These are phyloP conservation scores for Euschistus heros DNA, from an alignment of 1,140 invertebrate genomes.

Conservation along the genomic window DNA sequence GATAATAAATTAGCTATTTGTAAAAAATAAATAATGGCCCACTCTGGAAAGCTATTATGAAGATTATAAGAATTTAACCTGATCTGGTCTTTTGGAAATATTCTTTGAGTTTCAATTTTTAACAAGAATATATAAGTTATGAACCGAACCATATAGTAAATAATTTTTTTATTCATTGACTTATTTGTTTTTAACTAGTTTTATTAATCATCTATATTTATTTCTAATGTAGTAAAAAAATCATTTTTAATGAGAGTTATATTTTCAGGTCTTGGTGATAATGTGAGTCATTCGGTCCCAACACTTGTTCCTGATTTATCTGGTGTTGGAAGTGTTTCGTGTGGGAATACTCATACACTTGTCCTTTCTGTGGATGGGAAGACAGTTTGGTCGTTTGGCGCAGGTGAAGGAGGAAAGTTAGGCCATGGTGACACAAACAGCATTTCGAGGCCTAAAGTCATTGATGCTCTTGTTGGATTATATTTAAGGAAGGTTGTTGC, in stretches of 20 bases:
- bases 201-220: not conserved
- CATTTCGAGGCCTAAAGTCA: conserved; percentile 46
- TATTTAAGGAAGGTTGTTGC: conserved; percentile 48
- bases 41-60: too few species aligned
- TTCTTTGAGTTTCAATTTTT: too few species aligned
- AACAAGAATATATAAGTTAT: too few species aligned
- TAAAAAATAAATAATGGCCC: too few species aligned
- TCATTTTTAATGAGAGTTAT: not conserved
- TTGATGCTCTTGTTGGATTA: conserved; percentile 50
- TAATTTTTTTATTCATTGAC: too few species aligned
- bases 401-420: conserved; percentile 48
- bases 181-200: not conserved
- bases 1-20: too few species aligned
- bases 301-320: conserved; percentile 46
- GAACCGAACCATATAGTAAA: too few species aligned
- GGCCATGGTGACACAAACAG: conserved; percentile 48
- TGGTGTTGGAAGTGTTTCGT: conserved; percentile 48
- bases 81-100: too few species aligned
- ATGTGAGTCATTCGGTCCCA: conserved; percentile 42
- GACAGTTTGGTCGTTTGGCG: conserved; percentile 55
- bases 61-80: too few species aligned
- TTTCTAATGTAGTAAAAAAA: not conserved
- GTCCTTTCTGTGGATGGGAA: conserved; percentile 49
- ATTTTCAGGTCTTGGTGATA: conserved; percentile 43
- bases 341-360: conserved; percentile 52